Evolutionary conservation across 2,113 vertebrate species (phyloP).

Genomic region (Delphinus delphis): DNA sequence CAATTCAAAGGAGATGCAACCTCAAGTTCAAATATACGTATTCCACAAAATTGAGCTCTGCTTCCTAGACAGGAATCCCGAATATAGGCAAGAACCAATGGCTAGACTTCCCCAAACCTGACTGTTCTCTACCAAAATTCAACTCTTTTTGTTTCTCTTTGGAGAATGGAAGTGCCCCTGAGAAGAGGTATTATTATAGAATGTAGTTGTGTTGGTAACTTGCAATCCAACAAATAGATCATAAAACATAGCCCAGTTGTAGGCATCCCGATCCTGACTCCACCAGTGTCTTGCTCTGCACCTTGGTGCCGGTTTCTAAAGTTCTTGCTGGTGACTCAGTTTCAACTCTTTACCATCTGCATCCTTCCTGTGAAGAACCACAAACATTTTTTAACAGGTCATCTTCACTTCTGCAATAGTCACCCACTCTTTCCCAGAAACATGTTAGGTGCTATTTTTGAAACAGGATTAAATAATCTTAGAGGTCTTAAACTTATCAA

Average conservation of each 20-base stretch:
- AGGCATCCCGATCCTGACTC: neutral
- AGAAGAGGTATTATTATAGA: neutral
- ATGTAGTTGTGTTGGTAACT: neutral
- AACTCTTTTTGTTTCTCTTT: neutral
- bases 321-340: neutral
- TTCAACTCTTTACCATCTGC: neutral
- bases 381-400: neutral
- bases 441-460: neutral
- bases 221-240: neutral
- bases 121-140: neutral
- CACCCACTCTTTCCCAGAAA: neutral
- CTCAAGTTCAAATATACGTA: neutral
- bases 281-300: neutral
- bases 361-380: neutral
- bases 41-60: neutral
- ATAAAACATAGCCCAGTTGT: neutral
- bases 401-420: neutral
- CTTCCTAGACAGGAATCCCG: neutral
- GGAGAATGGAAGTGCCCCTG: neutral
- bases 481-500: neutral
- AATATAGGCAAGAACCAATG: neutral
- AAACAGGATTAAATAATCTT: neutral
- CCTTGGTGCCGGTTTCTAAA: neutral
- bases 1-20: neutral
- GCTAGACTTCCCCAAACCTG: neutral